Conservation (phyloP, 2,888 invertebrate species). For the Phyto melanocephala region DNA sequence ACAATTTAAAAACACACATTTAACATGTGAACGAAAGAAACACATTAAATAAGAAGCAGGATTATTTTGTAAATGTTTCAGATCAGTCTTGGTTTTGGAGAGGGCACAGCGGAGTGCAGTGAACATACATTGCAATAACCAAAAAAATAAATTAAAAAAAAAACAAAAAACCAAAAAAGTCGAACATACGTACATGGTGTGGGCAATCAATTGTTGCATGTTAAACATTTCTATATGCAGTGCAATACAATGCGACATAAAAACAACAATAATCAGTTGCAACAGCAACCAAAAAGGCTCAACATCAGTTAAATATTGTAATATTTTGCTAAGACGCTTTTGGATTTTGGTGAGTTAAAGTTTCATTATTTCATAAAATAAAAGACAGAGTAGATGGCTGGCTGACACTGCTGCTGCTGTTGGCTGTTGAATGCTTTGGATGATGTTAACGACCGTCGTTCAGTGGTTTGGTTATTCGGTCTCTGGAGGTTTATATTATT, state of each 20-base stretch:
- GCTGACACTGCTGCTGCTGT: background rate
- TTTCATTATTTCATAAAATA: slow-evolving; percentile 20
- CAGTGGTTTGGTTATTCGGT: background rate
- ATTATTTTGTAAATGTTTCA: background rate
- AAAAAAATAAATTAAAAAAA: background rate
- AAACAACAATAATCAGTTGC: slow-evolving; percentile 43
- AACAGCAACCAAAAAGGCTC: background rate
- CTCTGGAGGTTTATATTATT: slow-evolving; percentile 44
- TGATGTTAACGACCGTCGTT: slow-evolving; percentile 1
- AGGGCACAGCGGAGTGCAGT: background rate
- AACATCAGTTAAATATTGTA: background rate
- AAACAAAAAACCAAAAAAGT: background rate
- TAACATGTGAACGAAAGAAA: slow-evolving; percentile 19
- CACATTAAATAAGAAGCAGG: background rate
- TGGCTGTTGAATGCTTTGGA: background rate
- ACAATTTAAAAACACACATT: slow-evolving; percentile 50
- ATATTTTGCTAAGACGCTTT: background rate
- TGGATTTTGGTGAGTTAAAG: slow-evolving; percentile 23
- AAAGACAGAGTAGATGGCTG: background rate
- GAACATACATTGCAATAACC: background rate
- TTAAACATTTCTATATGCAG: slow-evolving; percentile 61
- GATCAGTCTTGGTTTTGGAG: too few species aligned
- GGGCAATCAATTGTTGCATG: slow-evolving; percentile 76
- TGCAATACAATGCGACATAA: slow-evolving; percentile 20
- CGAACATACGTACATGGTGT: slow-evolving; percentile 46